Evolutionary conservation across 2,888 invertebrate genomes (phyloP), one percentile per base, ranked within the genome.

Genomic region (Chalcosyrphus nemorum): DNA sequence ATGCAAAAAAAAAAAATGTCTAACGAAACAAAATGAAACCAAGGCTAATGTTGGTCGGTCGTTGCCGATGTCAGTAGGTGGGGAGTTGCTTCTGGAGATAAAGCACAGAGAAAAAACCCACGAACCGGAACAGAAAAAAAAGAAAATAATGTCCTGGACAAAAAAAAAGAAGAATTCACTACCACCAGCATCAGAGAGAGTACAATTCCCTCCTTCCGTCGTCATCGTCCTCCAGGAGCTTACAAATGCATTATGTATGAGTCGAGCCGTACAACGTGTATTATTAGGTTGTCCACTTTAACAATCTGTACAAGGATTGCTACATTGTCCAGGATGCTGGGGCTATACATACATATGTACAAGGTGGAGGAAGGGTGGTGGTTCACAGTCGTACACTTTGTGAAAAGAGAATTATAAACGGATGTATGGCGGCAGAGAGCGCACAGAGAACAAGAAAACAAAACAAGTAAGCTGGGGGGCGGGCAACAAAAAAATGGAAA

Each of bases 281-380:
- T 85, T 85, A 85, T 85, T 85, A 85, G 85, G 85, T 85, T 85
- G 85, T 85, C 85, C 85, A 85, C 85, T 85, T 85, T 85, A 85
- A 85, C 85, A 85, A 85, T 85, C 85, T 76, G 80, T 71, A 85
- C 84, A 74, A 84, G 74, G 74, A 80, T 84, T 70, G 78, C 74
- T 80, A 84, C 80, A 80, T 74, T 84, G 78, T 80, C 75, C 78
- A 65, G 80, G 65, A 71, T 81, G 29, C 71, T 57, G 57, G 61
- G 59, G 59, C 43, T 50, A 13, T 24, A 5, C 7, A 24, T 38
- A n/a, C 5, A 2, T 6, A 9, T 29, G 57, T 17, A 17, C 41
- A 13, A 27, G 50, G 0, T 41, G 57, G 32, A n/a, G n/a, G n/a
- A n/a, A n/a, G n/a, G n/a, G n/a, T n/a, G n/a, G n/a, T n/a, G n/a